Evolutionary conservation across 2,113 vertebrate species (phyloP).

Genomic region (Semnopithecus entellus): DNA sequence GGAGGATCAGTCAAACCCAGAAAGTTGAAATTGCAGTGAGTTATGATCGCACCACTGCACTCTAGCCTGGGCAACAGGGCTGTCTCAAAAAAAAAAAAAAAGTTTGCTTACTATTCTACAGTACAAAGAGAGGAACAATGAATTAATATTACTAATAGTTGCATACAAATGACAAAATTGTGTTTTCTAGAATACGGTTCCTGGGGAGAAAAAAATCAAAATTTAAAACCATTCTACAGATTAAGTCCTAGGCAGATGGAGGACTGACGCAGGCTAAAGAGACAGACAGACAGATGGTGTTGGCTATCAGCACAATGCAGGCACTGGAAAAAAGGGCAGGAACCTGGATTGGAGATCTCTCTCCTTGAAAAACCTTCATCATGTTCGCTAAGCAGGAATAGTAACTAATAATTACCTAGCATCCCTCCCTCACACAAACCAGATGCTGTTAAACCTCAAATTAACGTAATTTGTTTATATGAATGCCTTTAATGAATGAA

Average conservation of each 20-base stretch:
- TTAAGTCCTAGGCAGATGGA: neutral
- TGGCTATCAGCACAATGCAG: no score
- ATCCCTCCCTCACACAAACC: constrained; percentile 22
- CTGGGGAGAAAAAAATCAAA: neutral
- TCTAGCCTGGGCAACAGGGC: no score
- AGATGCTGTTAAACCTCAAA: constrained; percentile 47
- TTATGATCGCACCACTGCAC: no score
- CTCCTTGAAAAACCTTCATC: constrained; percentile 41
- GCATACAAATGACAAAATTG: neutral
- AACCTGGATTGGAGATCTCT: neutral
- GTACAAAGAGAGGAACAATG: neutral
- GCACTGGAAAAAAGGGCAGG: neutral
- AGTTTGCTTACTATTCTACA: neutral
- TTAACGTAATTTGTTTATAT: constrained; percentile 69
- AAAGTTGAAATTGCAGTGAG: no score
- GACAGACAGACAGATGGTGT: neutral
- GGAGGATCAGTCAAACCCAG: no score
- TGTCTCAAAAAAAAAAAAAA: neutral
- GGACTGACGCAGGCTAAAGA: neutral
- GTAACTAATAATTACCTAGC: constrained; percentile 50
- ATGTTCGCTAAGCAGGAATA: neutral
- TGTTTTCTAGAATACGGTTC: neutral
- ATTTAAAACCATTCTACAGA: neutral
- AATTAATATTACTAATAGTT: neutral
- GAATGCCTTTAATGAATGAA: constrained; percentile 50